Percentiles rank a stretch among this genome's conserved stretches.
Evolutionary conservation across 2,113 vertebrate species (phyloP).

Genomic region (Tragelaphus imberbis): DNA sequence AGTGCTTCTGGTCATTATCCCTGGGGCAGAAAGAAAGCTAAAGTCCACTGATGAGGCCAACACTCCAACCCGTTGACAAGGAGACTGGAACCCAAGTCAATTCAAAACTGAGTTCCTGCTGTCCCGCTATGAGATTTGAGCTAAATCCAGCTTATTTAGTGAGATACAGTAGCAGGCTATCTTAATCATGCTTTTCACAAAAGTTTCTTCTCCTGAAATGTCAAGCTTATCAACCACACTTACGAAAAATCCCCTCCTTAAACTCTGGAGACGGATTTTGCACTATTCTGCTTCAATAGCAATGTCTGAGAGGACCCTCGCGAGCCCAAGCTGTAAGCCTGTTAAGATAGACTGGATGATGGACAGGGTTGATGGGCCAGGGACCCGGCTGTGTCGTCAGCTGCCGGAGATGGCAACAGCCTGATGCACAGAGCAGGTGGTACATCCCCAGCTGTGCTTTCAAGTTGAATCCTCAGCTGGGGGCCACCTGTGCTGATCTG

Average conservation of each 20-base stretch:
- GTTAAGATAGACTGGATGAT: not conserved
- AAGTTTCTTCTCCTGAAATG: not conserved
- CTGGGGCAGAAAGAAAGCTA: not conserved
- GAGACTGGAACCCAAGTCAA: not conserved
- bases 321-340: not conserved
- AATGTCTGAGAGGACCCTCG: not conserved
- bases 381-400: rapidly evolving
- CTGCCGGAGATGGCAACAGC: not conserved
- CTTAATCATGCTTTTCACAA: not conserved
- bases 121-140: not conserved
- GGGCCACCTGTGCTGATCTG: not conserved
- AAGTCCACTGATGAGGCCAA: not conserved
- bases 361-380: not conserved
- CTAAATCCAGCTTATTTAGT: not conserved
- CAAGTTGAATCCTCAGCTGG: not conserved
- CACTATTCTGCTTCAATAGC: not conserved
- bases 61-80: not conserved
- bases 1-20: rapidly evolving
- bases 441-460: not conserved
- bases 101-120: not conserved
- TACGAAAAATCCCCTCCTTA: not conserved
- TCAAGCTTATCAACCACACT: not conserved
- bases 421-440: not conserved
- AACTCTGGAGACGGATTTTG: not conserved
- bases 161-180: not conserved